Conservation (phyloP, 2,888 invertebrate genomes). For the Anthrax anthrax region DNA sequence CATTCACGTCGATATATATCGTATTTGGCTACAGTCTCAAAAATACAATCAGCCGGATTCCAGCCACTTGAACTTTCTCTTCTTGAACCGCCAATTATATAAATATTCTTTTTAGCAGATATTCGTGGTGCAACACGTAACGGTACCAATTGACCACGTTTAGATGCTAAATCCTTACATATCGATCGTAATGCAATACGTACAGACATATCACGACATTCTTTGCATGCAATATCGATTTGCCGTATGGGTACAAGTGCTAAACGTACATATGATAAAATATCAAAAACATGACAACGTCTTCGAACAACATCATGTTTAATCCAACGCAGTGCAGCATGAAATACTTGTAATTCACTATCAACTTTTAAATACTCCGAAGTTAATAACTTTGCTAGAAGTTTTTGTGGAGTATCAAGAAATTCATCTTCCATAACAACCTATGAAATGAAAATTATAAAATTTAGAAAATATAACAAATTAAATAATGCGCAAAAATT, state of each 20-base stretch:
- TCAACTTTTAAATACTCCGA: conserved; percentile 81
- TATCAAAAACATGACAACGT: conserved; percentile 72
- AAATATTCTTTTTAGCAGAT: conserved; percentile 73
- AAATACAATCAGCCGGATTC: conserved; percentile 68
- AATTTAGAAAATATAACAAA: not conserved
- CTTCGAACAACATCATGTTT: conserved; percentile 63
- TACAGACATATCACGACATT: conserved; percentile 66
- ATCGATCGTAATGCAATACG: conserved; percentile 68
- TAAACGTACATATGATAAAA: conserved; percentile 65
- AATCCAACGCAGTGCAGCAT: conserved; percentile 78
- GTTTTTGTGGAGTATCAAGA: conserved; percentile 62
- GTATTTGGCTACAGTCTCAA: conserved; percentile 70
- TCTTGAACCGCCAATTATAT: conserved; percentile 78
- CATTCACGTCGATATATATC: conserved; percentile 54
- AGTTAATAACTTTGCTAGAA: conserved; percentile 59
- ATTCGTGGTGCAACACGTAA: conserved; percentile 64
- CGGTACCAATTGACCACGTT: conserved; percentile 62
- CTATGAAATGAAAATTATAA: not conserved
- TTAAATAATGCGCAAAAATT: not conserved
- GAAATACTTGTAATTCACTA: conserved; percentile 77
- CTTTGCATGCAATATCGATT: conserved; percentile 60
- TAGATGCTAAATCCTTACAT: conserved; percentile 58
- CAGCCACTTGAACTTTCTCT: conserved; percentile 60
- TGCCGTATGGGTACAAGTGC: conserved; percentile 68
- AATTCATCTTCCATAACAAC: conserved; percentile 60